phyloP scores from a whole-genome alignment of 2,113 vertebrate species.

The Phainopepla nitens region DNA sequence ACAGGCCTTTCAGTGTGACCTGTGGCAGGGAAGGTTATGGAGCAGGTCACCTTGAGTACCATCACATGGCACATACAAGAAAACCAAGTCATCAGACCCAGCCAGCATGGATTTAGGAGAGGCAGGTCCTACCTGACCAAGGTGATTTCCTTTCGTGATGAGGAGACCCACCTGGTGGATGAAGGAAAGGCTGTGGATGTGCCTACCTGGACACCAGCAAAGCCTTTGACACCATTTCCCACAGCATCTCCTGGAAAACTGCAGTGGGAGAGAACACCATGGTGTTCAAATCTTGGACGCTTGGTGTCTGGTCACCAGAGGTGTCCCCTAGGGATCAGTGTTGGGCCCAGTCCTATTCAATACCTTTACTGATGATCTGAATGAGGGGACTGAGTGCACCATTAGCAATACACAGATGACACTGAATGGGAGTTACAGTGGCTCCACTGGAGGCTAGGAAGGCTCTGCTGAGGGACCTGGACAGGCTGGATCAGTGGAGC shows the following conservation, averaged over 20 bases:
- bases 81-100: neutral
- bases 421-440: neutral
- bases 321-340: neutral
- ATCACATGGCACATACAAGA: rapidly evolving
- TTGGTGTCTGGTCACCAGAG: neutral
- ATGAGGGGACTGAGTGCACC: neutral
- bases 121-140: neutral
- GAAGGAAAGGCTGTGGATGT: neutral
- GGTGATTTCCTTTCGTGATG: neutral
- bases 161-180: neutral
- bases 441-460: neutral
- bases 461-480: neutral
- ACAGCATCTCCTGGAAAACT: neutral
- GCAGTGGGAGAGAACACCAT: no score
- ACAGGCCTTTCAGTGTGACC: neutral
- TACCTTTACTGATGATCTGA: neutral
- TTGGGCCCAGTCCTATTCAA: neutral
- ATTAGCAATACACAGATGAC: neutral
- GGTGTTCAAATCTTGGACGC: neutral
- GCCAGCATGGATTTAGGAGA: neutral
- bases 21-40: neutral
- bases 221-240: neutral
- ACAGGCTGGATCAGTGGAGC: neutral
- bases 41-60: neutral
- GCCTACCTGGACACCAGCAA: rapidly evolving